These are phyloP conservation scores for Aviceda subcristata DNA, from an alignment of 2,113 vertebrate species.

Conservation along the genomic window DNA sequence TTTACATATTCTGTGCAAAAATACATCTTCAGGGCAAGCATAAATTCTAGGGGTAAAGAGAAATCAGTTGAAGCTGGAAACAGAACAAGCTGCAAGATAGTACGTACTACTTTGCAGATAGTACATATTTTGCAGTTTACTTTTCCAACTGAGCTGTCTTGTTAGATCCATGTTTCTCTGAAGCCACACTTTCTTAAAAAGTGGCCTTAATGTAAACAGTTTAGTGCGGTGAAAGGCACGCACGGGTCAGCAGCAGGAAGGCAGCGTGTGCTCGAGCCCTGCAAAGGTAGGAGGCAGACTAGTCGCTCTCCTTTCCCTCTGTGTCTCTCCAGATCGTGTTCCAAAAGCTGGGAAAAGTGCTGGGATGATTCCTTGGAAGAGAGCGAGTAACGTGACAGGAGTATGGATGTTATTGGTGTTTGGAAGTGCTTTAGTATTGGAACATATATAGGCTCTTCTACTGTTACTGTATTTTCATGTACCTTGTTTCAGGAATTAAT, in stretches of 20 bases:
- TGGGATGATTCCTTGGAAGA: background rate
- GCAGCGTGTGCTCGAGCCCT: background rate
- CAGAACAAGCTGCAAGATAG: background rate
- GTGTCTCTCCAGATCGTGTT: background rate
- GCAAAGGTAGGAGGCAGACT: background rate
- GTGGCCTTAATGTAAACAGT: background rate
- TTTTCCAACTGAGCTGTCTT: background rate
- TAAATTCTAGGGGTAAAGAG: background rate
- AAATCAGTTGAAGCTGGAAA: background rate
- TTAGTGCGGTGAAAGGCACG: background rate
- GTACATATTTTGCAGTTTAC: background rate
- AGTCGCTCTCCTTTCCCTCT: background rate
- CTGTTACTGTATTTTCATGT: background rate
- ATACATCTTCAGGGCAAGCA: background rate
- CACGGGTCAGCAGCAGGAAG: background rate
- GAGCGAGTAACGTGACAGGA: background rate
- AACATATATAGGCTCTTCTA: background rate
- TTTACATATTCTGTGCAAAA: background rate
- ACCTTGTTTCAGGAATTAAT: background rate
- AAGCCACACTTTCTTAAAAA: background rate
- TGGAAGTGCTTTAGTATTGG: background rate
- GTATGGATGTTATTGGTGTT: background rate
- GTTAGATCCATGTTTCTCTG: background rate
- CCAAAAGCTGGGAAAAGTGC: background rate
- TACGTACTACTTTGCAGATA: background rate